These are phyloP conservation scores for Drosophila asahinai DNA, from an alignment of 1,140 invertebrate species.

Conservation along the genomic window DNA sequence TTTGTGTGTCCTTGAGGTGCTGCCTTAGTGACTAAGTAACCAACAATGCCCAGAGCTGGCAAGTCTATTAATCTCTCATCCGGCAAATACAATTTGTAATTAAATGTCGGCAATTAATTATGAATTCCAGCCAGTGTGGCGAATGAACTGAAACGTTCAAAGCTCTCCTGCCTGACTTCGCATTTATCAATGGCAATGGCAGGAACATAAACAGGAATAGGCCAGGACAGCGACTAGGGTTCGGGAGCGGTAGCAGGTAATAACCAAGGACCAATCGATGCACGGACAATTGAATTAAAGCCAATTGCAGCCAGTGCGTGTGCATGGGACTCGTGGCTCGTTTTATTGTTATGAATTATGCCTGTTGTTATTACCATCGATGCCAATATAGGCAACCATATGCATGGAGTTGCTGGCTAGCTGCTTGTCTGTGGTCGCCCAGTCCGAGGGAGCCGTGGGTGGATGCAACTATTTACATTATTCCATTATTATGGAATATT, in stretches of 20 bases:
- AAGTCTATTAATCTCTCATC: slow-evolving; percentile 35
- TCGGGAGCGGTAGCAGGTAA: slow-evolving; percentile 32
- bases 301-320: slow-evolving; percentile 35
- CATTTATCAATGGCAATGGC: slow-evolving; percentile 33
- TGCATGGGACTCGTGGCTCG: slow-evolving; percentile 4
- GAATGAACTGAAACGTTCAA: slow-evolving; percentile 10
- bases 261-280: slow-evolving; percentile 41
- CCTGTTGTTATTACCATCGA: slow-evolving; percentile 24
- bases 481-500: slow-evolving; percentile 65
- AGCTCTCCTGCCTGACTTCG: slow-evolving; percentile 9
- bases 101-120: slow-evolving; percentile 59
- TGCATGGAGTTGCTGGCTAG: slow-evolving; percentile 9
- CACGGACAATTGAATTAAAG: slow-evolving; percentile 54
- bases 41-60: neutral
- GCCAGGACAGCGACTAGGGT: neutral
- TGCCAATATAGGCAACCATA: slow-evolving; percentile 17
- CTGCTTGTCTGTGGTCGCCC: slow-evolving; percentile 28
- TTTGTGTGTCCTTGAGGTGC: neutral
- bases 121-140: slow-evolving; percentile 48
- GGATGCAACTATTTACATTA: slow-evolving; percentile 69
- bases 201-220: neutral
- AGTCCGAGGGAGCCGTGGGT: slow-evolving; percentile 2
- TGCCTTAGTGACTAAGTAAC: slow-evolving; percentile 29
- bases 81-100: slow-evolving; percentile 42
- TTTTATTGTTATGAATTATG: slow-evolving; percentile 50